phyloP scores from a whole-genome alignment of 2,888 invertebrate genomes.

The Phlogophora meticulosa region DNA sequence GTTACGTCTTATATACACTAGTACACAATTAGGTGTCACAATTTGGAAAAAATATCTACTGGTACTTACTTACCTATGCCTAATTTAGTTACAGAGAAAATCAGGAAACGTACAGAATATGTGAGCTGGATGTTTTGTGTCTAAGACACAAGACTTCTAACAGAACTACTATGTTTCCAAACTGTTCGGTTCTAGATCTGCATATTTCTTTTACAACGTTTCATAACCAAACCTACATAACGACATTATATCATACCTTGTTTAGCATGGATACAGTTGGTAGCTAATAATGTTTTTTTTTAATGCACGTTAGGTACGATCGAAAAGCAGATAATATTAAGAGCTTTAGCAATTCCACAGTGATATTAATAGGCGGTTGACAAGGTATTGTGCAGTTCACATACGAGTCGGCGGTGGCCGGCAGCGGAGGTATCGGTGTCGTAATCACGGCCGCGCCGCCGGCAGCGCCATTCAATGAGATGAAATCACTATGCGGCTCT shows the following conservation, averaged over 20 bases:
- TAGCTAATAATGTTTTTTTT: background rate
- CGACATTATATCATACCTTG: background rate
- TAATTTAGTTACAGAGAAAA: background rate
- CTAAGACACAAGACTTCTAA: too few species aligned
- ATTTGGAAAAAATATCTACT: too few species aligned
- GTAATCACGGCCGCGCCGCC: constrained; percentile 84
- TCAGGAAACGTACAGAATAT: background rate
- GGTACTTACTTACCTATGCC: too few species aligned
- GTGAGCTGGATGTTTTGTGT: background rate
- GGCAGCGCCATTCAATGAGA: constrained; percentile 89
- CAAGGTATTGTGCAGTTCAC: constrained; percentile 80
- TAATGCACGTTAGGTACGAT: background rate
- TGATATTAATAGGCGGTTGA: constrained; percentile 75
- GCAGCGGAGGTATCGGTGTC: constrained; percentile 86
- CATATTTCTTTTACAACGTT: background rate
- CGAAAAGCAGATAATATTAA: constrained; percentile 14
- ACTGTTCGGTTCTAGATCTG: background rate
- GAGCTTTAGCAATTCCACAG: constrained; percentile 25
- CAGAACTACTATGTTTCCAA: background rate
- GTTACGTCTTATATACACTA: background rate
- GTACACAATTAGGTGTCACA: background rate
- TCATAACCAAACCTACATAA: background rate
- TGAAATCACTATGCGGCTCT: constrained; percentile 90
- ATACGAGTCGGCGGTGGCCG: constrained; percentile 68
- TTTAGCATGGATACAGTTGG: background rate